A percentile compares a stretch with the other conserved stretches of the same genome.
These are phyloP conservation scores for Mythimna loreyi DNA, from an alignment of 2,888 invertebrate genomes.

Conservation along the genomic window DNA sequence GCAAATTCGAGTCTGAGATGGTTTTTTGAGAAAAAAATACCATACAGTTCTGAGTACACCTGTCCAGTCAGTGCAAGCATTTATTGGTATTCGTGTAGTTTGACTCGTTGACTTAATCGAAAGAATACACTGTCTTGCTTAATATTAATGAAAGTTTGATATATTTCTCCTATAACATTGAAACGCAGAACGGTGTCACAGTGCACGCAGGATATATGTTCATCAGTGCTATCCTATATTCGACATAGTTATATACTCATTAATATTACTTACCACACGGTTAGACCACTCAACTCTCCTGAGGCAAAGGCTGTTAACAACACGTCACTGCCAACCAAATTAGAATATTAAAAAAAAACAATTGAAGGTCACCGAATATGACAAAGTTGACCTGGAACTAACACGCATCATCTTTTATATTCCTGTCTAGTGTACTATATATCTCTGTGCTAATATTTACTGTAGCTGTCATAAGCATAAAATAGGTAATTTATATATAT, in stretches of 20 bases:
- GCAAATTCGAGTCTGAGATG: too few species aligned
- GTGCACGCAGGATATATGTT: not conserved
- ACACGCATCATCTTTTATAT: not conserved
- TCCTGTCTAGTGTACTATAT: not conserved
- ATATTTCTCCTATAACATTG: too few species aligned
- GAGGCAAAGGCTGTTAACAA: conserved; percentile 14
- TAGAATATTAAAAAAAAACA: conserved; percentile 26
- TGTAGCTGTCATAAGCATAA: too few species aligned
- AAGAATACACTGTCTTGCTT: too few species aligned
- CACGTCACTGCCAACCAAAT: conserved; percentile 10
- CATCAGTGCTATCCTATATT: not conserved
- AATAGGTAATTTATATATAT: too few species aligned
- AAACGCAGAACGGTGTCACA: too few species aligned
- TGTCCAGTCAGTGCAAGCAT: too few species aligned
- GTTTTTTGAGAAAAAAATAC: too few species aligned
- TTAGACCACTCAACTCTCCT: conserved; percentile 1
- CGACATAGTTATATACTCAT: not conserved
- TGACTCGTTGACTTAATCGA: too few species aligned
- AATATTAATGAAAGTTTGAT: too few species aligned
- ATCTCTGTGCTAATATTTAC: not conserved
- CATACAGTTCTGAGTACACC: too few species aligned
- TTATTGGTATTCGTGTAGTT: too few species aligned
- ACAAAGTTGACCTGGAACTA: conserved; percentile 20
- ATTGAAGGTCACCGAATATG: conserved; percentile 11
- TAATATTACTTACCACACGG: not conserved